phyloP scores from a whole-genome alignment of 2,797 vertebrate species.

The Knipowitschia caucasica region DNA sequence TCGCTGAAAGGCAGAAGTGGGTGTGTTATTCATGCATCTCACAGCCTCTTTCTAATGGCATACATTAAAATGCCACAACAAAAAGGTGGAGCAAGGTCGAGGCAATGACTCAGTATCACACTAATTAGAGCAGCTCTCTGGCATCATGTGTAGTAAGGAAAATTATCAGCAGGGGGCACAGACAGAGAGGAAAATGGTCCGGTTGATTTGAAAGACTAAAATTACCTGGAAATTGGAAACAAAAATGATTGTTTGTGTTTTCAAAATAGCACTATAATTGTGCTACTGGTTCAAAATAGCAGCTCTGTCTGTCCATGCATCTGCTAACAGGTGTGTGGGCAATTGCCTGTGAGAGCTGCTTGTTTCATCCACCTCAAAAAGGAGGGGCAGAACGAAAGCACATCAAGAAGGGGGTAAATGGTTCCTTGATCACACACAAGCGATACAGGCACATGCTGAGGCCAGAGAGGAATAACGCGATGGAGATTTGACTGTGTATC shows the following conservation, averaged over 20 bases:
- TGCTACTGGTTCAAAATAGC: constrained; percentile 3
- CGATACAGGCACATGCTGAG: constrained; percentile 12
- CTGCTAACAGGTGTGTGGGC: constrained; percentile 41
- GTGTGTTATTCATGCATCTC: constrained; percentile 13
- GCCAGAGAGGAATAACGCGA: constrained; percentile 10
- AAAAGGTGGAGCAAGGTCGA: constrained; percentile 42
- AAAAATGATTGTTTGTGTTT: constrained; percentile 39
- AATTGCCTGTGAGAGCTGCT: constrained; percentile 26
- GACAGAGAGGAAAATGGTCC: constrained; percentile 18
- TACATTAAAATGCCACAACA: neutral
- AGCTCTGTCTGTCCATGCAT: constrained; percentile 18
- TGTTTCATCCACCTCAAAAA: constrained; percentile 25
- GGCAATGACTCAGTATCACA: constrained; percentile 12
- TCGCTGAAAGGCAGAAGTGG: constrained; percentile 29
- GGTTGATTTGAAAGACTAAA: constrained; percentile 11
- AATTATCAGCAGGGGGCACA: constrained; percentile 49
- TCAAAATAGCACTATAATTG: constrained; percentile 18
- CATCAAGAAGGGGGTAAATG: constrained; percentile 39
- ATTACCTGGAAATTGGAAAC: constrained; percentile 44
- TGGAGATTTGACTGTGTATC: constrained; percentile 14
- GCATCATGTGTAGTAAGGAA: constrained; percentile 18
- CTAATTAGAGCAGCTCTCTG: constrained; percentile 20
- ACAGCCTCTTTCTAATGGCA: constrained; percentile 2
- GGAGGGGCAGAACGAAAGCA: constrained; percentile 19
- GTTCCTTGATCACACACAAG: constrained; percentile 50